These are phyloP conservation scores for Elymnias hypermnestra DNA, from an alignment of 1,140 invertebrate genomes.

Conservation along the genomic window DNA sequence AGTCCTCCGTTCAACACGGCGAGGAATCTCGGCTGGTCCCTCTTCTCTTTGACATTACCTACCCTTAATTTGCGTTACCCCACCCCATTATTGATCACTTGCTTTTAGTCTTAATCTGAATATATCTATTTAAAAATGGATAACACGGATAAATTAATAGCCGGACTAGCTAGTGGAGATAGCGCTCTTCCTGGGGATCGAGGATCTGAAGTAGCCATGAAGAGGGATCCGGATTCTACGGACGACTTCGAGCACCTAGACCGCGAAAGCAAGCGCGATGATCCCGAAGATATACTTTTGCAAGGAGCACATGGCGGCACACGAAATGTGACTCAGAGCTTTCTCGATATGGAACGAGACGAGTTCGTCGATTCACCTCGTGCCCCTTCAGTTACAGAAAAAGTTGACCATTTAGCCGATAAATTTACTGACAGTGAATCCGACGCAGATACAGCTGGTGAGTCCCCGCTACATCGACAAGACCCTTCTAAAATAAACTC, in stretches of 20 bases:
- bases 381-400: conserved; percentile 51
- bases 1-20: conserved; percentile 47
- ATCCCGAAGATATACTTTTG: conserved; percentile 42
- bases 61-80: conserved; percentile 33
- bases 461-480: conserved; percentile 50
- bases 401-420: conserved; percentile 59
- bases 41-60: conserved; percentile 26
- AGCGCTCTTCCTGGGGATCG: conserved; percentile 26
- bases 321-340: conserved; percentile 70
- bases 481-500: conserved; percentile 29
- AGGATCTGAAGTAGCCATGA: conserved; percentile 46
- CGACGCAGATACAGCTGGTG: conserved; percentile 58
- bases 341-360: conserved; percentile 75
- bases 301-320: conserved; percentile 54
- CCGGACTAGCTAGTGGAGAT: conserved; percentile 52
- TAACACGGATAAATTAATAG: conserved; percentile 47
- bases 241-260: conserved; percentile 85
- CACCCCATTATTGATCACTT: conserved; percentile 51
- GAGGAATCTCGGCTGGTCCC: conserved; percentile 52
- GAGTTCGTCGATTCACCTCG: conserved; percentile 53
- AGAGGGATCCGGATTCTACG: conserved; percentile 80
- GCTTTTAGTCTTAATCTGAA: conserved; percentile 23
- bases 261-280: conserved; percentile 60
- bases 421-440: conserved; percentile 76
- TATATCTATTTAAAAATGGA: conserved; percentile 41